A percentile compares a stretch with the other conserved stretches of the same genome.
Conservation (phyloP, 2,888 invertebrate genomes). For the Andrena dorsata region DNA sequence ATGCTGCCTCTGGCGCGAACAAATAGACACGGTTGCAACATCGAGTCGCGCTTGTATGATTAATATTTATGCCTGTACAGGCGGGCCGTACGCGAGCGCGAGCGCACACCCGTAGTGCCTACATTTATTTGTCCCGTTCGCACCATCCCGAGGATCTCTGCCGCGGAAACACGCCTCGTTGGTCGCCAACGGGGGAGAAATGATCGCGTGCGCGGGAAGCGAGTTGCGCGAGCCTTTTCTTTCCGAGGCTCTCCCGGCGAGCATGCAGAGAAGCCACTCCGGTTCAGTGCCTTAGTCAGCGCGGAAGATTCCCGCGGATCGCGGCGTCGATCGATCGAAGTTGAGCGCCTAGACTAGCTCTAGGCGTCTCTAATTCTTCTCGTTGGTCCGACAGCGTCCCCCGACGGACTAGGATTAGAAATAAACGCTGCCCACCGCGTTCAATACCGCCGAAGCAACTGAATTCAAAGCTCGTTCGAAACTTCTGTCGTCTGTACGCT, state of each 20-base stretch:
- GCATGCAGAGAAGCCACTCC: conserved; percentile 34
- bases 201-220: background rate
- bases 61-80: conserved; percentile 24
- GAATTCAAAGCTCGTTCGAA: background rate
- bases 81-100: background rate
- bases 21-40: background rate
- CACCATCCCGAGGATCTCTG: conserved; percentile 3
- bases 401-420: conserved; percentile 22
- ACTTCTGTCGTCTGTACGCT: background rate
- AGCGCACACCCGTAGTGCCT: conserved; percentile 55
- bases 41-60: conserved; percentile 4
- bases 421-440: conserved; percentile 20
- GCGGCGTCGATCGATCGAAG: conserved; percentile 73
- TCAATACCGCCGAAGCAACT: background rate
- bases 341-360: conserved; percentile 78
- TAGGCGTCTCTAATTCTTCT: conserved; percentile 78
- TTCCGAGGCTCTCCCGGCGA: conserved; percentile 32
- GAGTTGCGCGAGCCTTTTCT: conserved; percentile 1
- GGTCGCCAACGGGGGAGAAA: background rate
- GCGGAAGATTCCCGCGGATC: conserved; percentile 24
- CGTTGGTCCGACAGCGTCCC: conserved; percentile 50
- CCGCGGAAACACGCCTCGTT: conserved; percentile 11
- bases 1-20: background rate
- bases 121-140: conserved; percentile 40
- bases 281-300: conserved; percentile 67